phyloP scores from a whole-genome alignment of 1,140 invertebrate species.

The Heterodera carotae region DNA sequence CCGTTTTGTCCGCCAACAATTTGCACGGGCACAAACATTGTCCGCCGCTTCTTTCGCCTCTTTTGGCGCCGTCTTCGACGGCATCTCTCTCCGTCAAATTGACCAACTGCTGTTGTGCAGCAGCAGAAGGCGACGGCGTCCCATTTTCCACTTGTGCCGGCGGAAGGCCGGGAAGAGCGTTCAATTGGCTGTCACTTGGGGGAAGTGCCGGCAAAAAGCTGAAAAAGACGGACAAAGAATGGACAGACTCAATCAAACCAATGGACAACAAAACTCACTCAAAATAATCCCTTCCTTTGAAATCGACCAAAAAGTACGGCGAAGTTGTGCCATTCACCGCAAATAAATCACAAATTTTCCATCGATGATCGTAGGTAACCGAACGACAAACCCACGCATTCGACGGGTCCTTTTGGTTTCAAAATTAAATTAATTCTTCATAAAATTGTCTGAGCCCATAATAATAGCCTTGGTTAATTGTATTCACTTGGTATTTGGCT shows the following conservation, averaged over 20 bases:
- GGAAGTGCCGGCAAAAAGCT: slow-evolving; percentile 51
- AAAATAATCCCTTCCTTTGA: slow-evolving; percentile 52
- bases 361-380: slow-evolving; percentile 54
- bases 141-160: not conserved
- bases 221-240: not conserved
- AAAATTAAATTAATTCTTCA: slow-evolving; percentile 16
- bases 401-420: slow-evolving; percentile 36
- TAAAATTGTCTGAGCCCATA: not conserved
- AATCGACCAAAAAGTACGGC: slow-evolving; percentile 56
- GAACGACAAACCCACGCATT: slow-evolving; percentile 54
- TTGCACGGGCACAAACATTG: slow-evolving; percentile 16
- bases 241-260: not conserved
- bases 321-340: slow-evolving; percentile 49
- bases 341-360: slow-evolving; percentile 59
- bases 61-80: not conserved
- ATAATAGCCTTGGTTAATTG: not conserved
- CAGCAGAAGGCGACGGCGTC: not conserved
- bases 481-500: slow-evolving; percentile 7
- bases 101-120: not conserved
- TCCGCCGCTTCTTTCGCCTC: not conserved
- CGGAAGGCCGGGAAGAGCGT: slow-evolving; percentile 14
- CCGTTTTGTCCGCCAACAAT: slow-evolving; percentile 8
- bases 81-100: not conserved
- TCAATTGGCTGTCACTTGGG: slow-evolving; percentile 48
- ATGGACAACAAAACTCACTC: slow-evolving; percentile 29